A percentile compares a stretch with the other conserved stretches of the same genome.
Evolutionary conservation across 1,140 invertebrate species (phyloP).

Genomic region (Arion vulgaris): DNA sequence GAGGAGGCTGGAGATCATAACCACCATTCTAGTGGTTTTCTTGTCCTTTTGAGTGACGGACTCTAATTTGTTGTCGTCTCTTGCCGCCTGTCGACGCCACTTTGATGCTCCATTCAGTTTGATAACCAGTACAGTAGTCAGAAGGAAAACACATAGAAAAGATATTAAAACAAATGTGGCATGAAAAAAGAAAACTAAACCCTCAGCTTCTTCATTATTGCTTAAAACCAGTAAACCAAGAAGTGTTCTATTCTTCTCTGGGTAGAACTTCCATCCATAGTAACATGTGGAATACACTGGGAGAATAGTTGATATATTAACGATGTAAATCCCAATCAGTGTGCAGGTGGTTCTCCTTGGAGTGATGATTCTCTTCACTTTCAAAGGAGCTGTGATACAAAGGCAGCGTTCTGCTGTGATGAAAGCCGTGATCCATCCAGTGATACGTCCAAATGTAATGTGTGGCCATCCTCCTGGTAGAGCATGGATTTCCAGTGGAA

Average conservation of each 20-base stretch:
- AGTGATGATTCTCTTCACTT: constrained; percentile 10
- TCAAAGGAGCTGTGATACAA: constrained; percentile 1
- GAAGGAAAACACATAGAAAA: neutral
- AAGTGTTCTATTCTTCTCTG: constrained; percentile 12
- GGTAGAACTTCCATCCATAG: constrained; percentile 26
- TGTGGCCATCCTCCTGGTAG: neutral
- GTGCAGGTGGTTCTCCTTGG: neutral
- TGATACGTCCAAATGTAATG: constrained; percentile 6
- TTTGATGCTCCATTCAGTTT: neutral
- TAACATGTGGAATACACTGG: constrained; percentile 1
- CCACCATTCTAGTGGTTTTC: constrained; percentile 8
- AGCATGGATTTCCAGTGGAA: neutral
- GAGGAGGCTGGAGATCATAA: constrained; percentile 16
- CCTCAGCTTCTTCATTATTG: neutral
- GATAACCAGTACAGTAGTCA: constrained; percentile 1
- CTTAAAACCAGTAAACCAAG: neutral
- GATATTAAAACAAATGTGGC: neutral
- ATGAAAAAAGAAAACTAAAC: neutral
- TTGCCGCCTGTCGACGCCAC: neutral
- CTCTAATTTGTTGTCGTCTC: neutral
- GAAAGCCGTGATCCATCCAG: constrained; percentile 14
- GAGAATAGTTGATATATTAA: neutral
- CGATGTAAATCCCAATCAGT: neutral
- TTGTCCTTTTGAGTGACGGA: neutral
- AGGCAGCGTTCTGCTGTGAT: constrained; percentile 18